These are phyloP conservation scores for Hyposmocoma kahamanoa DNA, from an alignment of 1,140 invertebrate species.

Conservation along the genomic window DNA sequence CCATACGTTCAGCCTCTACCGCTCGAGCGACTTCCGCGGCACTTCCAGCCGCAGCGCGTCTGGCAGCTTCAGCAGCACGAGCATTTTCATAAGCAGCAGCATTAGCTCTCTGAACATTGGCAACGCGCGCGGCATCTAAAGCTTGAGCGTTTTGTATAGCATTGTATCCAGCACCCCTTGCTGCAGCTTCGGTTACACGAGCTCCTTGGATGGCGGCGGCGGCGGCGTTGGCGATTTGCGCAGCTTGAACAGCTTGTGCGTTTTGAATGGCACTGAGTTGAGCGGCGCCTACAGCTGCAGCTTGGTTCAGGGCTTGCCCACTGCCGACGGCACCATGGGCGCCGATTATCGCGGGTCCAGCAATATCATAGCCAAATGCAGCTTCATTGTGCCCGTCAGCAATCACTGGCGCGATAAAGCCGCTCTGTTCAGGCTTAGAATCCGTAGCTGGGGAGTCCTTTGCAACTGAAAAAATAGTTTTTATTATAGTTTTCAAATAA, in stretches of 20 bases:
- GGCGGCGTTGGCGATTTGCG: conserved; percentile 53
- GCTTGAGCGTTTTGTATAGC: conserved; percentile 58
- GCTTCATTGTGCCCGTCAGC: background rate
- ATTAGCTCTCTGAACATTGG: conserved; percentile 55
- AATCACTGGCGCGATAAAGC: conserved; percentile 16
- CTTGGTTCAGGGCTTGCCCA: conserved; percentile 44
- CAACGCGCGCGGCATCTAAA: conserved; percentile 49
- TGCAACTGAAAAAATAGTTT: conserved; percentile 17
- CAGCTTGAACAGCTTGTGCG: conserved; percentile 58
- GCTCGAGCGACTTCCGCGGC: conserved; percentile 47
- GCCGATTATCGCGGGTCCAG: conserved; percentile 11
- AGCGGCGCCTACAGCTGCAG: conserved; percentile 49
- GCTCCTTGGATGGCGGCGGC: conserved; percentile 56
- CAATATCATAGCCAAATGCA: conserved; percentile 10
- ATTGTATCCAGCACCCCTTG: conserved; percentile 45
- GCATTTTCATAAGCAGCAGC: conserved; percentile 57
- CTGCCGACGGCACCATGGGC: conserved; percentile 20
- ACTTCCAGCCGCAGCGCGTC: conserved; percentile 44
- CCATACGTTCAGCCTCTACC: conserved; percentile 47
- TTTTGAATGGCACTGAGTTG: conserved; percentile 62
- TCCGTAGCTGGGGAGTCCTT: conserved; percentile 28
- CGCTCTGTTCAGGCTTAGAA: conserved; percentile 35
- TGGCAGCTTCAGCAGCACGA: conserved; percentile 48
- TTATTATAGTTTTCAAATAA: background rate
- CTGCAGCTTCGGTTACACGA: conserved; percentile 47